A percentile compares a stretch with the other conserved stretches of the same genome.
Conservation (phyloP, 2,888 invertebrate genomes). For the Watsonalla cultraria region DNA sequence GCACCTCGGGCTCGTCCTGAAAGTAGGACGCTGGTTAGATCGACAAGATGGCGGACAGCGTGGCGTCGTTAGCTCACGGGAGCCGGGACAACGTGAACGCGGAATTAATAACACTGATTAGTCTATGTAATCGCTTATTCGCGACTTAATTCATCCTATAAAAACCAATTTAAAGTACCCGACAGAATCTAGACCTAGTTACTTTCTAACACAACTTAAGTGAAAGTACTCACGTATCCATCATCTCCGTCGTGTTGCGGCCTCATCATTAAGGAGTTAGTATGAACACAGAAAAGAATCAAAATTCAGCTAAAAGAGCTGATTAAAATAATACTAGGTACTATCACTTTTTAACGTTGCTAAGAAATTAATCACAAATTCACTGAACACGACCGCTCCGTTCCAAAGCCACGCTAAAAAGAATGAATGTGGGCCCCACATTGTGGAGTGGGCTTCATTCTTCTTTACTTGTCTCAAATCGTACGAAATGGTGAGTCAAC, state of each 20-base stretch:
- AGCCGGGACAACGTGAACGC: not conserved
- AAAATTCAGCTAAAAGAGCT: not conserved
- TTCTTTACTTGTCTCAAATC: no score
- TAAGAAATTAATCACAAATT: not conserved
- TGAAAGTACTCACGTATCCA: conserved; percentile 61
- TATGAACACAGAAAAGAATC: not conserved
- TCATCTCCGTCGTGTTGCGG: conserved; percentile 69
- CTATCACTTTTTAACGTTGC: not conserved
- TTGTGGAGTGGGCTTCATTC: not conserved
- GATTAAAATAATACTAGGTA: no score
- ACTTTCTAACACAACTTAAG: not conserved
- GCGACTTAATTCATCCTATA: no score
- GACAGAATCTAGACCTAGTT: no score
- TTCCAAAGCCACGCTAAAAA: conserved; percentile 65
- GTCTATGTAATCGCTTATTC: no score
- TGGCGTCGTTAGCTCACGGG: conserved; percentile 13
- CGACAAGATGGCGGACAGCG: conserved; percentile 69
- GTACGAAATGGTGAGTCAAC: no score
- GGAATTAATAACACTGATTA: no score
- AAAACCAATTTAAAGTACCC: no score
- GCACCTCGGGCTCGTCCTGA: conserved; percentile 88
- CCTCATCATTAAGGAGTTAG: conserved; percentile 44
- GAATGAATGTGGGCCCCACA: conserved; percentile 41
- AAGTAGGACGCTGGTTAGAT: conserved; percentile 49
- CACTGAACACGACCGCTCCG: conserved; percentile 29